These are phyloP conservation scores for Pterostichus madidus DNA, from an alignment of 2,888 invertebrate genomes.

Conservation along the genomic window DNA sequence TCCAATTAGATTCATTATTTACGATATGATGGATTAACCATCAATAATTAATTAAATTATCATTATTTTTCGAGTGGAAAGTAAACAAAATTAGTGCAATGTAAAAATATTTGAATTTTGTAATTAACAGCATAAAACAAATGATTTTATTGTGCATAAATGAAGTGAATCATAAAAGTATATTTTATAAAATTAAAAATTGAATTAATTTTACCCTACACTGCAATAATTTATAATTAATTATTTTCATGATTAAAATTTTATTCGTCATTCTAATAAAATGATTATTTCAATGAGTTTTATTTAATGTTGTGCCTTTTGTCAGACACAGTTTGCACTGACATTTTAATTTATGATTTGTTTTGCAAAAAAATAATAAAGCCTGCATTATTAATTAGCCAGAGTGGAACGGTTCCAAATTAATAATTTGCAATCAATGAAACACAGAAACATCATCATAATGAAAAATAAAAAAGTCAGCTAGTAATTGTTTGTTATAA, in stretches of 20 bases:
- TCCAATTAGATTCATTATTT: slow-evolving; percentile 34
- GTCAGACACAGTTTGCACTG: background rate
- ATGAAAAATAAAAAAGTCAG: background rate
- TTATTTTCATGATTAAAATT: slow-evolving; percentile 43
- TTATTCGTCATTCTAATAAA: slow-evolving; percentile 15
- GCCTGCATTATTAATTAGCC: slow-evolving; percentile 33
- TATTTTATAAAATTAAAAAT: slow-evolving; percentile 21
- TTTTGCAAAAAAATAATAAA: slow-evolving; percentile 12
- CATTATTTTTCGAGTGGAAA: background rate
- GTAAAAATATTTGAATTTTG: background rate
- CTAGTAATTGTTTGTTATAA: background rate
- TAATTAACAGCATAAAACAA: slow-evolving; percentile 19
- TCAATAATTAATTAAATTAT: slow-evolving; percentile 39
- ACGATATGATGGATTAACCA: slow-evolving; percentile 25
- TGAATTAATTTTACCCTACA: slow-evolving; percentile 24
- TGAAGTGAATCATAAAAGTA: slow-evolving; percentile 23
- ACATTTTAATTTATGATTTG: slow-evolving; percentile 30
- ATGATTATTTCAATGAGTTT: slow-evolving; percentile 43
- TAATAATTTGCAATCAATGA: slow-evolving; percentile 20
- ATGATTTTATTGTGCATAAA: slow-evolving; percentile 24
- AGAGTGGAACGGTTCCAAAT: slow-evolving; percentile 17
- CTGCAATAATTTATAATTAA: slow-evolving; percentile 9
- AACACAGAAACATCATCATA: too few species aligned
- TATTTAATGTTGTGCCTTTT: slow-evolving; percentile 21
- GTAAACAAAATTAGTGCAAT: background rate